Evolutionary conservation across 1,140 invertebrate species (phyloP).

Genomic region (Theocolax elegans): DNA sequence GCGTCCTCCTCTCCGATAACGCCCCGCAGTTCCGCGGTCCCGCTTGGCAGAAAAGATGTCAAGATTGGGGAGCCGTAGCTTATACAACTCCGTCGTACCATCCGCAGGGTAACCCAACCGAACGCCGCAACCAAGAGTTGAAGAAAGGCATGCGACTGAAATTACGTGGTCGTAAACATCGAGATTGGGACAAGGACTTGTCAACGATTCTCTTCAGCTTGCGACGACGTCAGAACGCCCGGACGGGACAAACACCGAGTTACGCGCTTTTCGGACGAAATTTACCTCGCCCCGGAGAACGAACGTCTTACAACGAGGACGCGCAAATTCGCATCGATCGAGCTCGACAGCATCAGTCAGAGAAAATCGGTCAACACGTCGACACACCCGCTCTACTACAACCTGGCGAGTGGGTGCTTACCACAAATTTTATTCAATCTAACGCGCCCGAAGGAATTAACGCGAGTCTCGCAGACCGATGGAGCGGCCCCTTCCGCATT

Average conservation of each 20-base stretch:
- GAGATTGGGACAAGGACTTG: neutral
- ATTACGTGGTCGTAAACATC: too few relatives aligned
- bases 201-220: neutral
- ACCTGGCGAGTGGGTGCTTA: neutral
- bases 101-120: too few relatives aligned
- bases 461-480: neutral
- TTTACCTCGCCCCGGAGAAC: neutral
- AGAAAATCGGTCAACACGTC: neutral
- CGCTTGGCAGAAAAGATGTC: neutral
- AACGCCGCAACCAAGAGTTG: too few relatives aligned
- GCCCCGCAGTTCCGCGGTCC: neutral
- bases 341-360: neutral
- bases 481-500: neutral
- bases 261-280: neutral
- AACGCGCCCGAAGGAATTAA: too few relatives aligned
- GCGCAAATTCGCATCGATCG: neutral
- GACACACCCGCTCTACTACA: neutral
- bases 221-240: neutral
- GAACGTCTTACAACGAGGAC: neutral
- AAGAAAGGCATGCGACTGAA: too few relatives aligned
- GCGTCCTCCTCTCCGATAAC: conserved; percentile 7
- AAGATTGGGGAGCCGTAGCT: neutral
- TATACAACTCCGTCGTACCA: too few relatives aligned
- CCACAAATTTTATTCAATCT: neutral
- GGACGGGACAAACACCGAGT: neutral